Percentiles rank a stretch among this genome's conserved stretches.
Conservation (phyloP, 2,113 vertebrate species). For the Hymenochirus boettgeri region DNA sequence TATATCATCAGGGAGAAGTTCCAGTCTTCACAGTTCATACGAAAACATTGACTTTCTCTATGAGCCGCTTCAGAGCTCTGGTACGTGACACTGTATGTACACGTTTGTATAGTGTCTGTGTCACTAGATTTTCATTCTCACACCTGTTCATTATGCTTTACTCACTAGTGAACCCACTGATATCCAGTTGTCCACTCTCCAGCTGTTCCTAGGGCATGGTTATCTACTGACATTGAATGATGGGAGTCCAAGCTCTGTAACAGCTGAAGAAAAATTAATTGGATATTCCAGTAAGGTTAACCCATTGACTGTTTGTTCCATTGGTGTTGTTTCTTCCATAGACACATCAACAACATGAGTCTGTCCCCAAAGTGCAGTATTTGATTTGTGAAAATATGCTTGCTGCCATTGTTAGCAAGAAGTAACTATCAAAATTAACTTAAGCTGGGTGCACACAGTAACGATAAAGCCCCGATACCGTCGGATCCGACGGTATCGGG, state of each 20-base stretch:
- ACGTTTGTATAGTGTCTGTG: slow-evolving; percentile 32
- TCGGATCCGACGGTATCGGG: too few species aligned
- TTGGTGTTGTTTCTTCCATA: not conserved
- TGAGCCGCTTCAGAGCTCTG: slow-evolving; percentile 34
- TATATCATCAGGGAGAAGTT: slow-evolving; percentile 40
- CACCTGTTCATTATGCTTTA: not conserved
- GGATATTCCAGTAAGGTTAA: not conserved
- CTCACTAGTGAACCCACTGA: not conserved
- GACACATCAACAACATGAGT: too few species aligned
- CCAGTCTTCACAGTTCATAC: slow-evolving; percentile 34
- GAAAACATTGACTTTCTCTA: slow-evolving; percentile 32
- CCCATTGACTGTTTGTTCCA: not conserved
- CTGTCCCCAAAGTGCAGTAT: too few species aligned
- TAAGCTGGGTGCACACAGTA: too few species aligned
- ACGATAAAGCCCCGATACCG: too few species aligned
- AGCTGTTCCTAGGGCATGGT: not conserved
- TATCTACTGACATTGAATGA: too few species aligned
- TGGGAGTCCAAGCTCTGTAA: not conserved
- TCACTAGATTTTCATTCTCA: not conserved
- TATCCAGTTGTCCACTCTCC: not conserved
- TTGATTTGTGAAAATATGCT: too few species aligned
- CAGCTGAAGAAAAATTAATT: not conserved
- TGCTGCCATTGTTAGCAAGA: too few species aligned
- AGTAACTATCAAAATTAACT: too few species aligned
- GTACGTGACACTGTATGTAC: slow-evolving; percentile 37